These are phyloP conservation scores for Holothuria leucospilota DNA, from an alignment of 53 echinoderm and acorn worm genomes.

Conservation along the genomic window DNA sequence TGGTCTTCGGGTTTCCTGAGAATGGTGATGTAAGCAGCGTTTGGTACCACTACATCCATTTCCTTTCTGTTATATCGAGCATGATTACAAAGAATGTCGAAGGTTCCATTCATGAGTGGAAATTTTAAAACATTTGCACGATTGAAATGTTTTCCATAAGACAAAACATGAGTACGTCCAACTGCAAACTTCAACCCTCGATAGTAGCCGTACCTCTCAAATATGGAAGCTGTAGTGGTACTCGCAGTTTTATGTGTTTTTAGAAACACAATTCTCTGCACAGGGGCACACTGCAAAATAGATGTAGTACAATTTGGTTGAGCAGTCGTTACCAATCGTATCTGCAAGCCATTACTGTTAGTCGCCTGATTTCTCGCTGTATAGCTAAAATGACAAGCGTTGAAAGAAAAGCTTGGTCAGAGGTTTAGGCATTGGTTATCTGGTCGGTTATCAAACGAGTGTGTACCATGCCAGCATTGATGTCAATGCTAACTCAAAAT, in stretches of 20 bases:
- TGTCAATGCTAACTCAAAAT: no score
- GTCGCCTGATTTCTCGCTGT: no score
- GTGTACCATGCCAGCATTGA: no score
- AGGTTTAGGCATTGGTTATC: no score
- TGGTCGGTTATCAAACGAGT: no score
- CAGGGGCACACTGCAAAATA: background rate
- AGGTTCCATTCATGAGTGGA: constrained; percentile 1
- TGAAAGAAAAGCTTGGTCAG: no score
- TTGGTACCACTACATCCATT: constrained; percentile 68
- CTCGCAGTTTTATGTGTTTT: constrained; percentile 79
- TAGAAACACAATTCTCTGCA: constrained; percentile 48
- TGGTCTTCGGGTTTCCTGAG: constrained; percentile 73
- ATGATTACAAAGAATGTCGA: constrained; percentile 62
- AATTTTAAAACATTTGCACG: constrained; percentile 14
- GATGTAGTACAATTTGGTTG: no score
- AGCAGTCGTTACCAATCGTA: no score
- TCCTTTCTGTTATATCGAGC: constrained; percentile 67
- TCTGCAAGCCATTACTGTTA: no score
- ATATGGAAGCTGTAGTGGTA: constrained; percentile 60
- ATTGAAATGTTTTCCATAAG: background rate
- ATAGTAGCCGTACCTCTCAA: constrained; percentile 23
- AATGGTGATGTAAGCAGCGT: constrained; percentile 74
- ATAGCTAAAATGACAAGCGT: no score
- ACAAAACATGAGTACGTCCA: constrained; percentile 19
- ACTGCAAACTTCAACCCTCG: constrained; percentile 40